phyloP scores from a whole-genome alignment of 2,888 invertebrate species.

The Oconnorella tubifera region DNA sequence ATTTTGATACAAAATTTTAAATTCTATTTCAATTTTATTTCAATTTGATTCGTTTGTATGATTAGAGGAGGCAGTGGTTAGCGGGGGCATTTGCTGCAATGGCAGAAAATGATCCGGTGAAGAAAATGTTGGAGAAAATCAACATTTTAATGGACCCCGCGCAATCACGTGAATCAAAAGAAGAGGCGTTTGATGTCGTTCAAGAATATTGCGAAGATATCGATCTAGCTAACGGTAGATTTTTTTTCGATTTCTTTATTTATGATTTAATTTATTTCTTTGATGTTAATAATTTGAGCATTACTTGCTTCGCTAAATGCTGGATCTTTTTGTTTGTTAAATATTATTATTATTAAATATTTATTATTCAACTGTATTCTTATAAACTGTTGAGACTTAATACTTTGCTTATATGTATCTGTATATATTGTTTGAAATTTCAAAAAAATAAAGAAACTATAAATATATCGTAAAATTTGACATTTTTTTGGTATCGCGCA shows the following conservation, averaged over 20 bases:
- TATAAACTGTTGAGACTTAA: no score
- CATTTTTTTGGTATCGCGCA: not conserved
- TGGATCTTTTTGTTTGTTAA: no score
- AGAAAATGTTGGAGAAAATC: slow-evolving; percentile 66
- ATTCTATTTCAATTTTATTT: not conserved
- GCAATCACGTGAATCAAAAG: slow-evolving; percentile 61
- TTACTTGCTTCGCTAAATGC: no score
- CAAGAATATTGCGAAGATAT: slow-evolving; percentile 70
- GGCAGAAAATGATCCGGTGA: slow-evolving; percentile 66
- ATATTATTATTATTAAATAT: no score
- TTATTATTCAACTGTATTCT: no score
- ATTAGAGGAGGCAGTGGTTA: slow-evolving; percentile 71
- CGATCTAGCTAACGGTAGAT: slow-evolving; percentile 72
- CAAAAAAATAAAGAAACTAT: no score
- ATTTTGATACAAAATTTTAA: not conserved
- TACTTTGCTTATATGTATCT: no score
- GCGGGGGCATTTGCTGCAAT: slow-evolving; percentile 69
- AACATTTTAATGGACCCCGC: slow-evolving; percentile 61
- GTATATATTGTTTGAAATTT: no score
- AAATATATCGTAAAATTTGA: no score
- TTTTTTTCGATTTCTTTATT: not conserved
- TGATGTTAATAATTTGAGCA: no score
- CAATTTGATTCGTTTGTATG: no score
- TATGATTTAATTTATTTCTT: not conserved
- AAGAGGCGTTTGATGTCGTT: slow-evolving; percentile 67